Conservation (phyloP, 1,140 invertebrate genomes). For the Pseudomyrmex dendroicus region DNA sequence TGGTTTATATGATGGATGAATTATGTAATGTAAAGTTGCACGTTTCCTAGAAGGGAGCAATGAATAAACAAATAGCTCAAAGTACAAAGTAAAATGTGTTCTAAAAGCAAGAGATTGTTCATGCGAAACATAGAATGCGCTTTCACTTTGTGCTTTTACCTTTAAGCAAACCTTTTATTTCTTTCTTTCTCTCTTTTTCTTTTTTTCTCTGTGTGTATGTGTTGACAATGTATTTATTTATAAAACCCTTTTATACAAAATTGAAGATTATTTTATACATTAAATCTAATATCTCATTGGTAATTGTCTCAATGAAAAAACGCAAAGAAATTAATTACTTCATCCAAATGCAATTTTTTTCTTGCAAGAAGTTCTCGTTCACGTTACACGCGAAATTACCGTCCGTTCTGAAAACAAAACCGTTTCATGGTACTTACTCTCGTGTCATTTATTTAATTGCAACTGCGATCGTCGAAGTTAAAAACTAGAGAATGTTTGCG, state of each 20-base stretch:
- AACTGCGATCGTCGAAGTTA: constrained; percentile 48
- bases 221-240: neutral
- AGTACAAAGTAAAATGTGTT: constrained; percentile 1
- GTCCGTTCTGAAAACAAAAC: constrained; percentile 17
- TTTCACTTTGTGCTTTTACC: constrained; percentile 8
- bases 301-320: neutral
- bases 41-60: neutral
- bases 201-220: too few species aligned
- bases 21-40: neutral
- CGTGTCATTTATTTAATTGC: constrained; percentile 57
- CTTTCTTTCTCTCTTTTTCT: neutral
- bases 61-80: constrained; percentile 19
- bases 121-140: constrained; percentile 16
- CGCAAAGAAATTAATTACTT: neutral
- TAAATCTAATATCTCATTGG: constrained; percentile 9
- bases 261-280: neutral
- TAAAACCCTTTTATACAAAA: constrained; percentile 2
- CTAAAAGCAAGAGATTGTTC: constrained; percentile 41
- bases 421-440: constrained; percentile 19
- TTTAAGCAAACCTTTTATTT: constrained; percentile 11
- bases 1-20: neutral
- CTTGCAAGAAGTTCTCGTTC: neutral
- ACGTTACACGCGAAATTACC: constrained; percentile 30
- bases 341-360: neutral
- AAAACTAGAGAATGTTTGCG: constrained; percentile 14